phyloP scores from a whole-genome alignment of 92 coral and sea anemone species.

The Siderastrea siderea region DNA sequence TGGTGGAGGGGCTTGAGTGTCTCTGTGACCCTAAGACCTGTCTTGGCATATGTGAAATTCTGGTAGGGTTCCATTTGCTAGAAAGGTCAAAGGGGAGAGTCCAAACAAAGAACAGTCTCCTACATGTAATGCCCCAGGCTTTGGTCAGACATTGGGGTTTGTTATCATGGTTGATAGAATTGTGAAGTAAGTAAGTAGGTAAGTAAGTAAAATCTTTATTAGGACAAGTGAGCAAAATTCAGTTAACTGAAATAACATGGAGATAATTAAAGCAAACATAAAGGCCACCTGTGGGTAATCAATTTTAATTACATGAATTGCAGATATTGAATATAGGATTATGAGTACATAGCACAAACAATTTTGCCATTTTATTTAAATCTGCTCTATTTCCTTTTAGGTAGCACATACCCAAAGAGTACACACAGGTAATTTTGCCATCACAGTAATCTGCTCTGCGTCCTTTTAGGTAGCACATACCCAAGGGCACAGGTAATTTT shows the following conservation, averaged over 20 bases:
- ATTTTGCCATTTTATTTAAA: background rate
- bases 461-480: too few species aligned
- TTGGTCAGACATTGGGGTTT: background rate
- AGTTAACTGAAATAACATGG: too few species aligned
- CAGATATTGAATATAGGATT: background rate
- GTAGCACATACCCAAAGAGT: constrained; percentile 8
- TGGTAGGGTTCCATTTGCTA: background rate
- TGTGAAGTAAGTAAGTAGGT: background rate
- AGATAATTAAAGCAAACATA: too few species aligned
- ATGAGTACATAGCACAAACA: background rate
- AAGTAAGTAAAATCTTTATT: too few species aligned
- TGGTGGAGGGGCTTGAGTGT: background rate
- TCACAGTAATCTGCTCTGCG: too few species aligned
- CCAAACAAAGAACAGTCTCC: constrained; percentile 55
- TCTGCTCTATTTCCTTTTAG: background rate
- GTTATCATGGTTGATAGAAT: background rate
- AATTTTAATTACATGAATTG: background rate
- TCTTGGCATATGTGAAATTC: background rate
- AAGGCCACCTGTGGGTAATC: background rate
- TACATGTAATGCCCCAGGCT: background rate
- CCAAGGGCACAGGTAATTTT: too few species aligned
- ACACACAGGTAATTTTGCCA: too few species aligned
- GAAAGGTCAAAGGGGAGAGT: constrained; percentile 51
- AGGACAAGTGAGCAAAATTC: too few species aligned
- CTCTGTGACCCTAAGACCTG: background rate